Evolutionary conservation across 2,113 vertebrate genomes (phyloP).

Genomic region (Entomyzon cyanotis): DNA sequence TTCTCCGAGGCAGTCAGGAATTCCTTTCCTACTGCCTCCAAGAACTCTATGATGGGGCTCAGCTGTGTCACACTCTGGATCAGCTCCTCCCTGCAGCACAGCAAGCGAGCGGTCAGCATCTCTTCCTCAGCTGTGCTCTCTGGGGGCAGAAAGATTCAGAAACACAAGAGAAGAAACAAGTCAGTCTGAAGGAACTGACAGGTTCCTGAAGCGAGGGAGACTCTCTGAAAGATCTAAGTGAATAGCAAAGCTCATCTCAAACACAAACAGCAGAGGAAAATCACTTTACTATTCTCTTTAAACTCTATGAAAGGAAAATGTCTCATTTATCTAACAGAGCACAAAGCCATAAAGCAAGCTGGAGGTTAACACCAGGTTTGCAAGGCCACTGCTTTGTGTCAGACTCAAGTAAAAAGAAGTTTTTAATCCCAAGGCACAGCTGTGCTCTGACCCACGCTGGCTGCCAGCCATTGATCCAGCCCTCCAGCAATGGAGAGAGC

Average conservation of each 20-base stretch:
- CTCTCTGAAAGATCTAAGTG: constrained; percentile 72
- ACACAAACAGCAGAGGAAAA: constrained; percentile 67
- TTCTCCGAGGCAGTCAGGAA: constrained; percentile 68
- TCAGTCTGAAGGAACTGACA: constrained; percentile 71
- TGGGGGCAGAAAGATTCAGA: constrained; percentile 35
- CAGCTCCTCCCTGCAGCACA: constrained; percentile 71
- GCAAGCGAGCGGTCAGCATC: constrained; percentile 31
- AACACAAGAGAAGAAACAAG: constrained; percentile 61
- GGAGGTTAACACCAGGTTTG: constrained; percentile 76
- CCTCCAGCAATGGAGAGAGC: not conserved
- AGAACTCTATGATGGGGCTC: constrained; percentile 72
- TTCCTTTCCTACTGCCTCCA: constrained; percentile 72
- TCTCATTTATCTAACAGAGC: constrained; percentile 74
- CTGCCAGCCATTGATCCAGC: not conserved
- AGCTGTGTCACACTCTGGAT: constrained; percentile 70
- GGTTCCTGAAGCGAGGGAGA: constrained; percentile 37
- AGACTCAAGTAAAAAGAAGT: constrained; percentile 37
- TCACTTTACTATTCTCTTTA: constrained; percentile 80
- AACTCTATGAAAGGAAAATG: constrained; percentile 77
- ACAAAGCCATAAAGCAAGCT: constrained; percentile 74
- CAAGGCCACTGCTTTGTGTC: constrained; percentile 70
- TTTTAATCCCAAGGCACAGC: constrained; percentile 19
- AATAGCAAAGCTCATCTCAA: constrained; percentile 72
- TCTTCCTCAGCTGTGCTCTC: constrained; percentile 50
- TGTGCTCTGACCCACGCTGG: not conserved